Base-by-base conservation (phyloP, 2,888 invertebrate genomes). In the Stenchaetothrips biformis region DNA sequence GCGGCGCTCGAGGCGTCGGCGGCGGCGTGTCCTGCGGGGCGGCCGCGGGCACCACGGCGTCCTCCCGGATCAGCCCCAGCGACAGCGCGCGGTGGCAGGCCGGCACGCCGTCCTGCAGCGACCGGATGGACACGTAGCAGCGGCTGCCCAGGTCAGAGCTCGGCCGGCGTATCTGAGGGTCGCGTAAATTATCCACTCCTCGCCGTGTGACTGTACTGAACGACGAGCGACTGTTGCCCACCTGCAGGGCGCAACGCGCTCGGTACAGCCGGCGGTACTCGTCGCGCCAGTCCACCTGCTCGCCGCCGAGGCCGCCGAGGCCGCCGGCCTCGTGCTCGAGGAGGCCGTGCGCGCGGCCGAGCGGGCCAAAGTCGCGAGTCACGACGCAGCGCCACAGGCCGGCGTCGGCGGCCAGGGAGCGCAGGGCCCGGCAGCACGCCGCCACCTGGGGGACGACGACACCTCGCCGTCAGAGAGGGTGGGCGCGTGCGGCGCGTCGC, bases 31-130 rank as follows among this genome's bases (percentile, higher is more conserved):
- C 67, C 21, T 67, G 21, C 67, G 67, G n/a, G 67, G 67, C 18
- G 25, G 11, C 67, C 9, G 16, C 13, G 59, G 59, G 18, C 59
- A 59, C 59, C 13, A 59, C 59, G 59, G 7, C 25, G 67, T 74
- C 67, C 67, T 74, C 67, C 25, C 67, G 21, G 67, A 74, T 74
- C 9, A 74, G 25, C 67, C 67, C 67, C 67, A 74, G 67, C 67
- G 67, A 74, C 37, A 37, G 37, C 2, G 37, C 37, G 37, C 25
- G 67, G 9, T 74, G 67, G 67, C 18, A n/a, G n/a, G 6, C 3
- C n/a, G 11, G 67, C 21, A n/a, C 67, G 67, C 67, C 11, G 67
- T 25, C 67, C 8, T 74, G 67, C 25, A 74, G 67, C 21, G 67
- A 21, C 67, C 3, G 9, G 25, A 25, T 6, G 67, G 67, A 16